A percentile compares a stretch with the other conserved stretches of the same genome.
Evolutionary conservation across 2,113 vertebrate genomes (phyloP).

Genomic region (Archilochus colubris): DNA sequence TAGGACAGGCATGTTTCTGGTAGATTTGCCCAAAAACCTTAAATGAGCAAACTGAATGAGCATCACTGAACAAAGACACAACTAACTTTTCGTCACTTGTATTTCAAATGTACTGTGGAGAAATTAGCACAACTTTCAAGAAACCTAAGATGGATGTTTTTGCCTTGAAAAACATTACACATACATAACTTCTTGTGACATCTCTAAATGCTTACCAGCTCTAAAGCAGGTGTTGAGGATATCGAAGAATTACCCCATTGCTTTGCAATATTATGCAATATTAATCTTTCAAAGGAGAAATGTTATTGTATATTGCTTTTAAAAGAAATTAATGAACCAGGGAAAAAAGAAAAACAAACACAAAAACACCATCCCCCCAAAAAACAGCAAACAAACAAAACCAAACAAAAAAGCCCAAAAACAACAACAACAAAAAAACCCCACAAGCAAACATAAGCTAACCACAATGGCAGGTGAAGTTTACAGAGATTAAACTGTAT

Average conservation of each 20-base stretch:
- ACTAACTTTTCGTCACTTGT: background rate
- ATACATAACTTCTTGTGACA: background rate
- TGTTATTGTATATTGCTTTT: background rate
- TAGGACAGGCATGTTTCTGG: background rate
- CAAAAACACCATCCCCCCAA: too few relatives aligned
- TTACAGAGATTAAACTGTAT: background rate
- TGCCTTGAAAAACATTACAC: background rate
- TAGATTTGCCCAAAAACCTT: background rate
- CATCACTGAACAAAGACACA: background rate
- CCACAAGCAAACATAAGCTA: too few relatives aligned
- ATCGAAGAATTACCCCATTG: background rate
- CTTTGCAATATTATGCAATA: background rate
- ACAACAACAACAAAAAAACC: too few relatives aligned
- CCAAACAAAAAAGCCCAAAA: too few relatives aligned
- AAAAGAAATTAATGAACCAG: background rate
- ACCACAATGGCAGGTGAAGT: background rate
- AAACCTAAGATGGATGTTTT: background rate
- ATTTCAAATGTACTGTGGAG: background rate
- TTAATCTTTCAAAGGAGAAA: background rate
- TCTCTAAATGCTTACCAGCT: background rate
- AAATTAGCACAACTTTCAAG: background rate
- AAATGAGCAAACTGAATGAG: background rate
- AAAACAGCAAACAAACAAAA: too few relatives aligned
- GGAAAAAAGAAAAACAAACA: background rate
- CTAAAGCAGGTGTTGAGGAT: background rate